Base-by-base conservation (phyloP, 1,140 invertebrate genomes). In the Temnothorax longispinosus region DNA sequence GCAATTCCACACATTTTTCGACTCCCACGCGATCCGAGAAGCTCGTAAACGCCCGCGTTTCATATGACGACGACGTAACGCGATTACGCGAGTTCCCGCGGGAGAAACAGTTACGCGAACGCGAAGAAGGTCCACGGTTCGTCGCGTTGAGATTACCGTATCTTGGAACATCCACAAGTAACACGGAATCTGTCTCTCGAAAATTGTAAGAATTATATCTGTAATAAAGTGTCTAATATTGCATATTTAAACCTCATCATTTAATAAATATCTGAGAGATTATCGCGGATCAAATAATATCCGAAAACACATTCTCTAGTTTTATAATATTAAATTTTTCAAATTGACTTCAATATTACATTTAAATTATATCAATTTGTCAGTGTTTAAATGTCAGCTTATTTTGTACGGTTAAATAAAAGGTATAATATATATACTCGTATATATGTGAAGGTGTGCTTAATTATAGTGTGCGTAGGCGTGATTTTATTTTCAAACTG, bases 61-160 rank as follows among this genome's bases (percentile, higher is more conserved):
- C 80, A 18, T 82, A 74, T 7, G n/a, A 32, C 41, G 52, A 72
- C 52, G 80, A 74, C 41, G 69, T 82, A 82, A 84, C 69, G 54
- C 67, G 80, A 82, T 84, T 62, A 84, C 18, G 54, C 80, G 50
- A 74, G 7, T 47, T 75, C 80, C 54, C 54, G 80, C 80, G 80
- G 54, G 69, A 84, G 69, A 84, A 74, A 84, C 69, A 74, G 80
- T 84, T 84, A 84, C n/a, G 56, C 47, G 60, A 80, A 77, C 44
- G 50, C 38, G 21, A 72, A 74, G 54, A 47, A 84, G 52, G 47
- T 47, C 11, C 38, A 74, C 69, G 77, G n/a, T 81, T 69, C 54
- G 69, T 84, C 54, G 54, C 67, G 77, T 67, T 13, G n/a, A 74
- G 18, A 74, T 84, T 84, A 13, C 32, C 32, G 7, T 21, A n/a